Base-by-base conservation (phyloP, 2,797 vertebrate genomes). In the Lindbergichthys nudifrons region DNA sequence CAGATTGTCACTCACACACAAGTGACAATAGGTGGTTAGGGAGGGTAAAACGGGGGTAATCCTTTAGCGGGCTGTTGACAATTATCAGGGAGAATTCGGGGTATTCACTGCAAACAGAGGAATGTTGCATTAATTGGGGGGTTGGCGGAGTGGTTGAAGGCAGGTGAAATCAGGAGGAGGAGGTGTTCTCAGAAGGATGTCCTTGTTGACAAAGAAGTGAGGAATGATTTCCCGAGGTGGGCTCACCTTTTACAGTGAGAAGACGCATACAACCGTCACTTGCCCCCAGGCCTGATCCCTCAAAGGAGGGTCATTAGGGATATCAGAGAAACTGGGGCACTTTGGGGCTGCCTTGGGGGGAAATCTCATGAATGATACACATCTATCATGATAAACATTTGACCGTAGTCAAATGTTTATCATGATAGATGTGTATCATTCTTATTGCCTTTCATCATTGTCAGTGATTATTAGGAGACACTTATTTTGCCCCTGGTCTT, bases 131-230 rank as follows among this genome's bases (percentile, higher is more conserved):
- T 88, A 90, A 91, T 81, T 88, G 83, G 73, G 81, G 80, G 73
- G 74, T 32, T 65, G 74, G 74, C 48, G 0, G 18, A 63, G 62
- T 58, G 70, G 52, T 30, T 3, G 13, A 46, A 65, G 75, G 79
- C 80, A 77, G 82, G 82, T 76, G 67, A 73, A 80, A 70, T 77
- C 60, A 67, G 56, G 43, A 64, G 62, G 45, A 51, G 67, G 68
- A 63, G 70, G 51, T 48, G 64, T 73, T 78, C 70, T 51, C 75
- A 86, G 70, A 82, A 91, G 89, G 86, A 90, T 90, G 90, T 92
- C 89, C 92, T 88, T 89, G 84, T 92, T 91, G 90, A 90, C 88
- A 82, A 73, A 77, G 69, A 84, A 70, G 80, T 70, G 85, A 91
- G 83, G 85, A 75, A 52, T 80, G 87, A 84, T 84, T 93, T 90